phyloP scores from a whole-genome alignment of 2,797 vertebrate species.

The Thalassophryne amazonica region DNA sequence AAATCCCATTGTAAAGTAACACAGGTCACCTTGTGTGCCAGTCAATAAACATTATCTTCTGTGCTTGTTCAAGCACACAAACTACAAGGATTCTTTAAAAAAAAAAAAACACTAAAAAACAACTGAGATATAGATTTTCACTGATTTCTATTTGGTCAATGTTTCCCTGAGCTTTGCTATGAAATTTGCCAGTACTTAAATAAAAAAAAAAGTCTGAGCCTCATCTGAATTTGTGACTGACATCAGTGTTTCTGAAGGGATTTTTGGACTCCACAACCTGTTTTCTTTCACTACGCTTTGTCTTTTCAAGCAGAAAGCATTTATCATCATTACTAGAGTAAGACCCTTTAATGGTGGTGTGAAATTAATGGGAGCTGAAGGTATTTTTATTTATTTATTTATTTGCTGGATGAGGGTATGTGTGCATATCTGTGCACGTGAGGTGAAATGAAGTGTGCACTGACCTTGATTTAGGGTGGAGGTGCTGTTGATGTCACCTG shows the following conservation, averaged over 20 bases:
- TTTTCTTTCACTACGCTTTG: conserved; percentile 6
- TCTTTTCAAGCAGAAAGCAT: conserved; percentile 45
- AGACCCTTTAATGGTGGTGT: conserved; percentile 7
- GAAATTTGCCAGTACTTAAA: conserved; percentile 52
- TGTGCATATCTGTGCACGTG: conserved; percentile 62
- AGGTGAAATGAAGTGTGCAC: conserved; percentile 75
- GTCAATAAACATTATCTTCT: conserved; percentile 66
- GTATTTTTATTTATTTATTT: too few relatives aligned
- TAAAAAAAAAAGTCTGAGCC: conserved; percentile 25
- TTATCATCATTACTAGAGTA: conserved; percentile 41
- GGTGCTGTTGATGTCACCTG: conserved; percentile 99
- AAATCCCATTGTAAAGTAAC: conserved; percentile 70
- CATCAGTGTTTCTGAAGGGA: conserved; percentile 57
- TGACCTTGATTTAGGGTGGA: conserved; percentile 99
- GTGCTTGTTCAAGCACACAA: too few relatives aligned
- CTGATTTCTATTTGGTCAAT: conserved; percentile 29
- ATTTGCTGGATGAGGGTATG: conserved; percentile 62
- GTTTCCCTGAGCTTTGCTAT: conserved; percentile 29
- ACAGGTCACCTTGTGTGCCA: conserved; percentile 69
- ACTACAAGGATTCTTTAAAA: too few relatives aligned
- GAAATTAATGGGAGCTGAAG: conserved; percentile 43
- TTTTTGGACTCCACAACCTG: conserved; percentile 54
- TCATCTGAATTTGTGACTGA: conserved; percentile 51
- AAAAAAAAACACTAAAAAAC: conserved; percentile 65
- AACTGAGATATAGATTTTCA: conserved; percentile 10